Evolutionary conservation across 2,888 invertebrate genomes (phyloP), one percentile per base, ranked within the genome.

Genomic region (Myopa tessellatipennis): DNA sequence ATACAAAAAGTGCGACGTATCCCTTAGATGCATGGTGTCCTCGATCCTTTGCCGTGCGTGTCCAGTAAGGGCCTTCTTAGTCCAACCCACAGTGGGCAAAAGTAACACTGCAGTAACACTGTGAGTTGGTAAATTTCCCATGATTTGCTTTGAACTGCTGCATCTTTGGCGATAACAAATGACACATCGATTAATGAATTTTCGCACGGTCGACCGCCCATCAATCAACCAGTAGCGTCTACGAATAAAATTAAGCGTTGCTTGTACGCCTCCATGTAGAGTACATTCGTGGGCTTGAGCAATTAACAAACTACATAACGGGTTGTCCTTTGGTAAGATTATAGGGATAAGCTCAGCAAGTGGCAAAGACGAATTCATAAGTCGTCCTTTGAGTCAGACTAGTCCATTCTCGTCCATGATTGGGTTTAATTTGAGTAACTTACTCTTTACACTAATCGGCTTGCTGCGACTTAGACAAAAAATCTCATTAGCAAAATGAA

Each of bases 211-310:
- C 45, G 60, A 67, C 55, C 77, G 77, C 3, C 60, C 77, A 38
- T 73, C 73, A 26, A 77, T 68, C 26, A 77, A 1, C 77, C 68
- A 77, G 50, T 60, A 74, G 52, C 69, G 38, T 40, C 69, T 12
- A 5, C 77, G 77, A 26, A 77, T 12, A 69, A 52, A 26, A 38
- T 74, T 36, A 55, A 70, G 61, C 12, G 77, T 74, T n/a, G 61
- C 69, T 70, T 74, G 77, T 1, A 26, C 45, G 14, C 74, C 74
- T 38, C 69, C 76, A 18, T 72, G 68, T 8, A 78, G 18, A 8
- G 70, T 61, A n/a, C 3, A 34, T 73, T 63, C 5, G 71, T 76
- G 58, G 50, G 68, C 50, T 68, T 76, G 55, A 50, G 72, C 26
- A 16, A 68, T 14, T 50, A 73, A 10, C 63, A 78, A 12, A 7